Base-by-base conservation (phyloP, 2,888 invertebrate genomes). In the Lithosia quadra region DNA sequence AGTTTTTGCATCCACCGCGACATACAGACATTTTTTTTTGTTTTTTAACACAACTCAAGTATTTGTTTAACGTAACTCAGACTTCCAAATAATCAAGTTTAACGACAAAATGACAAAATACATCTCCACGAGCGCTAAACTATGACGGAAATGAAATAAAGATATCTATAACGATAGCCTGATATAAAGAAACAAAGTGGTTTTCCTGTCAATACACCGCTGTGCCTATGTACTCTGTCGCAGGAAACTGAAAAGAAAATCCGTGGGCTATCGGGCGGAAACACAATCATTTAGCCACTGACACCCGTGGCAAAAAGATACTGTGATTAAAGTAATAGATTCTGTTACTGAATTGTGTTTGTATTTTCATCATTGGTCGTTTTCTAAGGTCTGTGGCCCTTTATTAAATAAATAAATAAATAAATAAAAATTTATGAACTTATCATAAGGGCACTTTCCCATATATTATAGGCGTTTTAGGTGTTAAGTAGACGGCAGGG, bases 281-380 rank as follows among this genome's bases (percentile, higher is more conserved):
- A 78, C 69, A 80, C 65, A 75, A 78, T 75, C 24, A 67, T 75
- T 68, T 75, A 43, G 43, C 66, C 53, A 53, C 62, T 68, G 61
- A 68, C 71, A 68, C 58, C 9, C 65, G 9, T 33, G 49, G 21
- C 15, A 53, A 4, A 53, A 49, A 62, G 24, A 62, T n/a, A 49
- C 24, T 56, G 33, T 33, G 33, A 49, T 49, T 62, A 62, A 49
- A 49, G 21, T 8, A 24, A 60, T 39, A 39, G 33, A 63, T 53
- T 49, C n/a, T 13, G 21, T 63, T 21, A 15, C 21, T 63, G 22
- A 24, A 22, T 7, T 39, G 33, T 22, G 5, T 60, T 28, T 22
- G 21, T 34, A 36, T 34, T 21, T 59, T 13, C 11, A 21, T 2
- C 59, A 21, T 21, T 15, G 34, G 9, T 59, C 15, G 0, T 11